Base-by-base conservation (phyloP, 1,140 invertebrate species). In the Antheraea pernyi region DNA sequence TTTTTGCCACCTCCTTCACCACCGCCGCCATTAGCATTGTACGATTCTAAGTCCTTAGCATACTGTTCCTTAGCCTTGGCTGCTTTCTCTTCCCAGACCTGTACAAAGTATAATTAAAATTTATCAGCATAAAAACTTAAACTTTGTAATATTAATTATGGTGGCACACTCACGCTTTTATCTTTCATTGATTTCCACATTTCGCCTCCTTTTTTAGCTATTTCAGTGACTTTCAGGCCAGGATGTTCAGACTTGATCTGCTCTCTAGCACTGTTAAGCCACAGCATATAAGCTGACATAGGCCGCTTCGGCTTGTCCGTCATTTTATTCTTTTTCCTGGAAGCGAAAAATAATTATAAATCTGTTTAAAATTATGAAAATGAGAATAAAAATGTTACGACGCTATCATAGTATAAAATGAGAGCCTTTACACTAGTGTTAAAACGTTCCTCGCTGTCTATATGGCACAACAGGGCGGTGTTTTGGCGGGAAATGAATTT, bases 11-110 rank as follows among this genome's bases (percentile, higher is more conserved):
- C 89, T 80, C 93, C 86, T 79, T 93, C 82, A 65, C 85, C 91
- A 81, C 94, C 94, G 70, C 95, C 95, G 42, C 95, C 95, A 69
- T 93, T 94, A 7, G 95, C 95, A 81, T 97, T 96, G 88, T 98
- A 99, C 81, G 97, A 97, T 78, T 97, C 96, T 95, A 99, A 97
- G 58, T 96, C 97, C 78, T 95, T 94, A 22, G 95, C 93, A 89
- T 99, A 99, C 59, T 97, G 95, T 85, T 97, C 96, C 91, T 98
- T 99, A 5, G 95, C 95, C 85, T 97, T 96, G 7, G 94, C 94
- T 0, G 97, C 96, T 80, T 97, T 96, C 62, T 96, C 94, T 78
- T 99, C 98, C 97, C 97, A 99, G 92, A 98, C 96, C 96, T 97
- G 79, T 70, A 73, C 71, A 60, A 65, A 78, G 72, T 67, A 65